Conservation (phyloP, 2,797 vertebrate species). For the Capromys pilorides region DNA sequence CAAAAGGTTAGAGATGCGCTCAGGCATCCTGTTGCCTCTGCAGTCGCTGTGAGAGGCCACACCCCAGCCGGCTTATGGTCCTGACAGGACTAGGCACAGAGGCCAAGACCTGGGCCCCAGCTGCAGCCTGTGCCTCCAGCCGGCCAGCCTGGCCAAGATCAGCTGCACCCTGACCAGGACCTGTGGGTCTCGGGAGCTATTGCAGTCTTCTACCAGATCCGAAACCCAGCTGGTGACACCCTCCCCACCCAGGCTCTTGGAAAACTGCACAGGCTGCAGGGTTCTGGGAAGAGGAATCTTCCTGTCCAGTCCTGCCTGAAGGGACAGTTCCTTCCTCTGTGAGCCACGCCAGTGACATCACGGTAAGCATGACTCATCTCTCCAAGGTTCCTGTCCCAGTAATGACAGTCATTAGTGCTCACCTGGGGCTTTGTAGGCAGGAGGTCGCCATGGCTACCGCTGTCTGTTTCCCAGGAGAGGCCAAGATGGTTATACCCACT, state of each 20-base stretch:
- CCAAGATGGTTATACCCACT: background rate
- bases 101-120: background rate
- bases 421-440: constrained; percentile 47
- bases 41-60: background rate
- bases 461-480: background rate
- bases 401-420: constrained; percentile 44
- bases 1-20: background rate
- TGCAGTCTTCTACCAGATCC: background rate
- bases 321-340: background rate
- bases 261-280: background rate
- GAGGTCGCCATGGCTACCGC: background rate
- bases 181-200: background rate
- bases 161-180: background rate
- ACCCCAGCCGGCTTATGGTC: background rate
- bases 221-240: background rate
- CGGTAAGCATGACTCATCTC: constrained; percentile 48
- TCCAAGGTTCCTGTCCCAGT: background rate
- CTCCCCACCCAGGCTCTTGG: background rate
- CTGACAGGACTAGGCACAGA: background rate
- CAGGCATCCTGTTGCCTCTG: background rate
- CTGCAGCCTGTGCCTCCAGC: background rate
- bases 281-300: constrained; percentile 11
- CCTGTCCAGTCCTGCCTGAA: background rate
- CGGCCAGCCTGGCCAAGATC: background rate
- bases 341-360: background rate